phyloP scores from a whole-genome alignment of 2,113 vertebrate species.

The Tenebrosternarchus preto region DNA sequence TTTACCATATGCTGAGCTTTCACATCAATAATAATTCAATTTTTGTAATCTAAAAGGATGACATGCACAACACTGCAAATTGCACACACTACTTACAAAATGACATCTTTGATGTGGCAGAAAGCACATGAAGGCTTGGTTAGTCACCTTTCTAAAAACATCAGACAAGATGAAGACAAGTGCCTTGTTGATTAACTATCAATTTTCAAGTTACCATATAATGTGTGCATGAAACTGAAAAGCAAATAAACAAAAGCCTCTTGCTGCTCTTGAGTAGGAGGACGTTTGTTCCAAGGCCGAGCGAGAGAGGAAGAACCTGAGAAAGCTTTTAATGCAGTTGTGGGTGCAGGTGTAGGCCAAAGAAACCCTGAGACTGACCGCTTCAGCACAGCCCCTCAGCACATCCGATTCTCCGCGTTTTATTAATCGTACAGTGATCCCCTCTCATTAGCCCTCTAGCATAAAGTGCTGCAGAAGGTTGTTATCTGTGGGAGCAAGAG shows the following conservation, averaged over 20 bases:
- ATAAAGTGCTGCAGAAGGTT: background rate
- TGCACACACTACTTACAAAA: background rate
- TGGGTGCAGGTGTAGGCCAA: too few species aligned
- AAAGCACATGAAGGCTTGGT: background rate
- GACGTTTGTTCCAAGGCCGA: too few species aligned
- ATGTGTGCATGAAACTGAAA: too few species aligned
- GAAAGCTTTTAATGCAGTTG: too few species aligned
- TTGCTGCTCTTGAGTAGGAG: too few species aligned
- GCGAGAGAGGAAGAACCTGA: too few species aligned
- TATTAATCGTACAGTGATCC: background rate
- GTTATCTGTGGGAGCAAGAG: too few species aligned
- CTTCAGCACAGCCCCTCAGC: too few species aligned
- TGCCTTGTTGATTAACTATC: background rate
- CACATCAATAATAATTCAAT: constrained; percentile 15
- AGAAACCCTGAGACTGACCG: too few species aligned
- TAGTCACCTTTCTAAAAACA: background rate
- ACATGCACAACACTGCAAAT: background rate
- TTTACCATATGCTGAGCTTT: background rate
- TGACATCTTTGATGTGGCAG: background rate
- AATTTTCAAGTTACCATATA: background rate
- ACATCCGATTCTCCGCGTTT: background rate
- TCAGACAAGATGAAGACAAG: background rate
- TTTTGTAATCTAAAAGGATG: constrained; percentile 1
- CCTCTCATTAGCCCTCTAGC: too few species aligned
- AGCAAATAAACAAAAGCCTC: too few species aligned